Conservation (phyloP, 2,888 invertebrate species). For the Lepas anatifera region DNA sequence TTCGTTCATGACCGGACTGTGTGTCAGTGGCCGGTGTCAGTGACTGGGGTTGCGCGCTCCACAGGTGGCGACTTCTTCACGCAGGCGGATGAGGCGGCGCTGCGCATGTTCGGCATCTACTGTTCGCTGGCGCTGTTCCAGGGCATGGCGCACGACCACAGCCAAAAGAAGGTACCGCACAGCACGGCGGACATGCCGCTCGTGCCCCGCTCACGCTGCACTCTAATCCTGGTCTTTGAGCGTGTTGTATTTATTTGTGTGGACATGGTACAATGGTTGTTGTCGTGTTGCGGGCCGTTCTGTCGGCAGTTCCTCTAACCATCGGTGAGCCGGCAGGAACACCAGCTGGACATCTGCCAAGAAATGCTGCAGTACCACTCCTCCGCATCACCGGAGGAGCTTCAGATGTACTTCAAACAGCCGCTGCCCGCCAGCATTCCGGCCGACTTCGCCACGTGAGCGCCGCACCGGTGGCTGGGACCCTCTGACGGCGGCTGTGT, state of each 20-base stretch:
- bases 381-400: not conserved
- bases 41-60: not conserved
- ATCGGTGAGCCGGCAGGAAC: no score
- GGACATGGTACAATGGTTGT: no score
- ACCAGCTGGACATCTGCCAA: no score
- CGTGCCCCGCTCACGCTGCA: no score
- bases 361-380: not conserved
- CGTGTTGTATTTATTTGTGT: no score
- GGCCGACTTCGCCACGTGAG: not conserved
- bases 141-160: conserved; percentile 41
- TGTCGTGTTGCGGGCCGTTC: no score
- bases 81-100: conserved; percentile 42
- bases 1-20: no score
- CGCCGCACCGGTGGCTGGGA: not conserved
- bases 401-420: not conserved
- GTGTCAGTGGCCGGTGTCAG: no score
- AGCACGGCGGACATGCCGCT: no score
- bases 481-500: no score
- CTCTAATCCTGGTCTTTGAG: no score
- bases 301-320: no score
- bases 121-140: conserved; percentile 47
- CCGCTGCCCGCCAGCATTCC: not conserved
- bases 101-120: conserved; percentile 45
- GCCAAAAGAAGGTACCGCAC: conserved; percentile 39
- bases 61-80: conserved; percentile 37